phyloP scores from a whole-genome alignment of 1,140 invertebrate species.

The Drosophila leontia region DNA sequence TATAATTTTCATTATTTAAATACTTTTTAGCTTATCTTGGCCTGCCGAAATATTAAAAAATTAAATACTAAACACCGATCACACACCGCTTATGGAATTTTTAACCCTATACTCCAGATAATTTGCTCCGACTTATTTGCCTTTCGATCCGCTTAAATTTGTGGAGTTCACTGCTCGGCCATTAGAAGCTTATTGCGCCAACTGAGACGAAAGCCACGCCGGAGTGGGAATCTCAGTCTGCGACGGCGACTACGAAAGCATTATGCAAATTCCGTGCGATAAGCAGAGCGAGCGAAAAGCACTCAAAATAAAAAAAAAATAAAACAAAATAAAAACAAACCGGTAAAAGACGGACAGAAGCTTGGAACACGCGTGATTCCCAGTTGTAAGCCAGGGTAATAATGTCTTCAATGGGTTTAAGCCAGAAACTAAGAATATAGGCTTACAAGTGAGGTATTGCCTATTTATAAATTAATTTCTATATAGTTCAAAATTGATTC shows the following conservation, averaged over 20 bases:
- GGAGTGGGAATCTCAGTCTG: constrained; percentile 39
- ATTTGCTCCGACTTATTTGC: not conserved
- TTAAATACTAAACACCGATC: not conserved
- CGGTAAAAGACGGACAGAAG: constrained; percentile 39
- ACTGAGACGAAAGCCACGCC: constrained; percentile 33
- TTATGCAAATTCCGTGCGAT: constrained; percentile 61
- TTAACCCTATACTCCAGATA: not conserved
- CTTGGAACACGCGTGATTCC: constrained; percentile 62
- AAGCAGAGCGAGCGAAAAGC: constrained; percentile 33
- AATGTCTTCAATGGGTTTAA: constrained; percentile 22
- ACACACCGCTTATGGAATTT: constrained; percentile 4
- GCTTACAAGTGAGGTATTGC: not conserved
- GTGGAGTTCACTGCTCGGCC: constrained; percentile 43
- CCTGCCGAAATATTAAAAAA: not conserved
- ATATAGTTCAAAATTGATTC: not conserved
- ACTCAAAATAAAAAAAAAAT: constrained; percentile 20
- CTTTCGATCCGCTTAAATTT: constrained; percentile 27
- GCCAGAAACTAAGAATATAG: not conserved
- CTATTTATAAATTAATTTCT: not conserved
- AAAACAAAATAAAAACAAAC: constrained; percentile 20
- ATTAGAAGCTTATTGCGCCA: constrained; percentile 65
- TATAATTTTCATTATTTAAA: not conserved
- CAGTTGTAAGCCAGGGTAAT: constrained; percentile 30
- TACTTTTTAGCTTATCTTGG: not conserved
- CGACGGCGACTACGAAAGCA: constrained; percentile 20